Evolutionary conservation across 2,888 invertebrate genomes (phyloP), one percentile per base, ranked within the genome.

Genomic region (Liposcelis brunnea): DNA sequence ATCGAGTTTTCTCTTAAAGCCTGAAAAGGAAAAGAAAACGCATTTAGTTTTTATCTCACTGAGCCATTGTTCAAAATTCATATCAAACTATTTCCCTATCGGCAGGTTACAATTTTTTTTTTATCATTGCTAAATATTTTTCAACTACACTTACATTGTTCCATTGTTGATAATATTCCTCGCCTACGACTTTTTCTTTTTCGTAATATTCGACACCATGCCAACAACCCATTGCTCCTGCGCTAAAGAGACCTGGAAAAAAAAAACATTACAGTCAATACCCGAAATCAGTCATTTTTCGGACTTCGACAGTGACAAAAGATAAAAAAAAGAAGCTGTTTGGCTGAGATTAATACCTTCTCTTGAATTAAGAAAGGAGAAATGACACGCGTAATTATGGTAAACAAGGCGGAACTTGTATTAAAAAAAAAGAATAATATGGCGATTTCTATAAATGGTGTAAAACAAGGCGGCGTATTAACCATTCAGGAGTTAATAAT

Each of bases 141-240:
- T n/a, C n/a, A n/a, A n/a, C n/a, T n/a, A n/a, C 19, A 71, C 80
- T 75, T 70, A 86, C 86, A 63, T 76, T 78, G 60, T 75, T 83
- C 93, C 93, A 93, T 58, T 87, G 85, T 64, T 87, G 87, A 64
- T 82, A 90, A 61, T 77, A 93, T 59, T 90, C 89, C 56, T 87
- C 85, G 48, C 90, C 89, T 46, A 90, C 85, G 42, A 90, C 79
- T 61, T 90, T 87, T 64, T 91, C 89, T 59, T 87, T 86, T 65
- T 94, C 93, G 59, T 85, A 90, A 66, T 91, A 93, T 63, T 93
- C 91, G 21, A 90, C 90, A 45, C 89, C 90, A 61, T 93, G 91
- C 91, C 91, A 93, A 42, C 91, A 68, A 36, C 90, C 91, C 91
- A 94, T 94, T 36, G 83, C 89, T 48, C 89, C 90, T 31, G 91